Conservation (phyloP, 2,888 invertebrate genomes). For the Panorpa germanica region DNA sequence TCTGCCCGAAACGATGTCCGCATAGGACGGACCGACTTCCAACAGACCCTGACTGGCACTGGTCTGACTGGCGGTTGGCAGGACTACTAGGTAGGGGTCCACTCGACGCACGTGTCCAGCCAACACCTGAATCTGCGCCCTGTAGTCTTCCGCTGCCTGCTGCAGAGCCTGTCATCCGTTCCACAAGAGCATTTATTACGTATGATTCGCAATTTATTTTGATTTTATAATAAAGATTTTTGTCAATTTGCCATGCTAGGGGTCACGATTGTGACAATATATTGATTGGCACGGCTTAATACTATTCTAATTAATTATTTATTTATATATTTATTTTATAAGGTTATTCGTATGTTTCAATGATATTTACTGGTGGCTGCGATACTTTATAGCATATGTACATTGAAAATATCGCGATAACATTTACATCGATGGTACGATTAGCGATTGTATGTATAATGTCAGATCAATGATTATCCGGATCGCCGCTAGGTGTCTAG, state of each 20-base stretch:
- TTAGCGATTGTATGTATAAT: conserved; percentile 7
- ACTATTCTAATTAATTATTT: not conserved
- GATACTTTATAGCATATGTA: conserved; percentile 10
- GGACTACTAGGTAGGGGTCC: conserved; percentile 52
- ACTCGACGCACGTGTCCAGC: conserved; percentile 49
- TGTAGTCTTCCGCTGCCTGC: conserved; percentile 40
- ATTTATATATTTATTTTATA: not conserved
- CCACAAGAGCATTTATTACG: conserved; percentile 10
- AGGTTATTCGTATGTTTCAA: not conserved
- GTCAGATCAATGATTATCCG: no score
- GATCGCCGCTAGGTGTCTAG: conserved; percentile 57
- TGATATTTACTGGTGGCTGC: conserved; percentile 11
- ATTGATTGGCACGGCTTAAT: no score
- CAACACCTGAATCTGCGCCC: conserved; percentile 52
- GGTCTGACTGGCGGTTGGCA: conserved; percentile 26
- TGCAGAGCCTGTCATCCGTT: conserved; percentile 37
- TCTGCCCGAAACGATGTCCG: conserved; percentile 50
- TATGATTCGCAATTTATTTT: no score
- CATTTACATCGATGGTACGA: conserved; percentile 1
- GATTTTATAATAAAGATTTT: conserved; percentile 7
- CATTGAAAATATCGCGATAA: conserved; percentile 4
- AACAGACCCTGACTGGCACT: conserved; percentile 24
- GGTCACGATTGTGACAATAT: no score
- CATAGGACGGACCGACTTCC: conserved; percentile 32
- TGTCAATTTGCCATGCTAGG: conserved; percentile 7